These are phyloP conservation scores for Aphelinus certus DNA, from an alignment of 1,140 invertebrate species.

Conservation along the genomic window DNA sequence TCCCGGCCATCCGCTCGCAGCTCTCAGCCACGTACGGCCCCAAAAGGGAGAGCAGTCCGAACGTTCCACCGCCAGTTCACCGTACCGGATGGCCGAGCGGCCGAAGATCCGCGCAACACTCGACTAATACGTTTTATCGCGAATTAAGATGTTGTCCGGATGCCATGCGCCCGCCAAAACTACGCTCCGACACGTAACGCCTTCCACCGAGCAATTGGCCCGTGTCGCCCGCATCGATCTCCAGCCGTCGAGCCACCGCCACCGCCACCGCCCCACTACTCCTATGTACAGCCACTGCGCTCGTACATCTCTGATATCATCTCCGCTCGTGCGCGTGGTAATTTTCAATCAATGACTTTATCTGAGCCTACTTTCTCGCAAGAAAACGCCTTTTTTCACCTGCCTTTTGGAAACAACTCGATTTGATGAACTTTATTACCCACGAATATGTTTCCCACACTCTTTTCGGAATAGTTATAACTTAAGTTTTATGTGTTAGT, in stretches of 20 bases:
- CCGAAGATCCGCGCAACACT: slow-evolving; percentile 15
- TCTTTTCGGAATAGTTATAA: no score
- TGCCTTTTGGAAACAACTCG: no score
- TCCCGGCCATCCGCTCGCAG: not conserved
- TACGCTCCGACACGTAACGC: slow-evolving; percentile 25
- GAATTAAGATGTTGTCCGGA: slow-evolving; percentile 50
- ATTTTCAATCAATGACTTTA: no score
- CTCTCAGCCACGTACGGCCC: no score
- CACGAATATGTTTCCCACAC: no score
- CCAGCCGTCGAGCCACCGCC: not conserved
- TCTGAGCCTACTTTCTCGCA: no score
- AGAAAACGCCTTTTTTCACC: no score
- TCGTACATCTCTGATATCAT: not conserved
- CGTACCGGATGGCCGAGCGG: not conserved
- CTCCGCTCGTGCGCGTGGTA: not conserved
- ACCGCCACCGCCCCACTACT: not conserved
- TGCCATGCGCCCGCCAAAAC: slow-evolving; percentile 31
- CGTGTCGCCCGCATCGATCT: not conserved
- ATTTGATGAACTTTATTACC: no score
- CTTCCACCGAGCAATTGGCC: slow-evolving; percentile 20
- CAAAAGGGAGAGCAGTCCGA: no score
- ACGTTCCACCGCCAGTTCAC: slow-evolving; percentile 1
- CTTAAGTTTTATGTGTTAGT: no score
- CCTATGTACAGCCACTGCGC: not conserved
- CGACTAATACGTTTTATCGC: slow-evolving; percentile 48